A percentile compares a stretch with the other conserved stretches of the same genome.
These are phyloP conservation scores for Aspiorhynchus laticeps DNA, from an alignment of 2,113 vertebrate genomes.

Conservation along the genomic window DNA sequence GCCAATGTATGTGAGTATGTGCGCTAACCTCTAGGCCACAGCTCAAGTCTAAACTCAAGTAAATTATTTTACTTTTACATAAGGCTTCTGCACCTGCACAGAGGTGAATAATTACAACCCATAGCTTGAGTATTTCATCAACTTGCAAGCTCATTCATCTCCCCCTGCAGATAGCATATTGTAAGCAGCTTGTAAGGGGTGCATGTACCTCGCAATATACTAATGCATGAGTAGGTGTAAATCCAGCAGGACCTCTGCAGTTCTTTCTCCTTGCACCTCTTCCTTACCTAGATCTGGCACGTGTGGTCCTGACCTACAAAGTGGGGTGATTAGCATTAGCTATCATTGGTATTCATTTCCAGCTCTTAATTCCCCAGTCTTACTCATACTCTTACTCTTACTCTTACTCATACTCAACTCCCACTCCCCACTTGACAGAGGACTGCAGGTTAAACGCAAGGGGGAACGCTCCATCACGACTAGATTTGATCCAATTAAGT, in stretches of 20 bases:
- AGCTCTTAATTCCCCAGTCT: conserved; percentile 67
- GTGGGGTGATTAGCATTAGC: conserved; percentile 67
- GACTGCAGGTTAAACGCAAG: conserved; percentile 75
- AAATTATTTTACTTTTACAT: conserved; percentile 25
- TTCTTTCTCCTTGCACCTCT: not conserved
- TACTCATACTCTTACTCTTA: too few species aligned
- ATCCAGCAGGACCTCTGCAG: not conserved
- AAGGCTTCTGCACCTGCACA: conserved; percentile 21
- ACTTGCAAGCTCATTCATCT: conserved; percentile 52
- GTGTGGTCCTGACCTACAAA: conserved; percentile 63
- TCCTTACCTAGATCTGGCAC: not conserved
- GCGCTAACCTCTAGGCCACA: not conserved
- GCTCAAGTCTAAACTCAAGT: conserved; percentile 6
- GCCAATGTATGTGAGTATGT: not conserved
- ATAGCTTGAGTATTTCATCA: conserved; percentile 38
- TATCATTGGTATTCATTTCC: conserved; percentile 77
- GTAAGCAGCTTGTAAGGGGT: conserved; percentile 26
- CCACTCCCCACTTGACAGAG: conserved; percentile 71
- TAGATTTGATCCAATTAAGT: conserved; percentile 81
- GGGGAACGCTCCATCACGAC: conserved; percentile 77
- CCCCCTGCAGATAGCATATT: not conserved
- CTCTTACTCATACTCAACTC: too few species aligned
- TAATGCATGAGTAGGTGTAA: conserved; percentile 55
- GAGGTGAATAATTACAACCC: conserved; percentile 38
- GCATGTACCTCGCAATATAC: not conserved